A percentile compares a stretch with the other conserved stretches of the same genome.
phyloP scores from a whole-genome alignment of 2,797 vertebrate genomes.

The Cynodonichthys magdalenae region DNA sequence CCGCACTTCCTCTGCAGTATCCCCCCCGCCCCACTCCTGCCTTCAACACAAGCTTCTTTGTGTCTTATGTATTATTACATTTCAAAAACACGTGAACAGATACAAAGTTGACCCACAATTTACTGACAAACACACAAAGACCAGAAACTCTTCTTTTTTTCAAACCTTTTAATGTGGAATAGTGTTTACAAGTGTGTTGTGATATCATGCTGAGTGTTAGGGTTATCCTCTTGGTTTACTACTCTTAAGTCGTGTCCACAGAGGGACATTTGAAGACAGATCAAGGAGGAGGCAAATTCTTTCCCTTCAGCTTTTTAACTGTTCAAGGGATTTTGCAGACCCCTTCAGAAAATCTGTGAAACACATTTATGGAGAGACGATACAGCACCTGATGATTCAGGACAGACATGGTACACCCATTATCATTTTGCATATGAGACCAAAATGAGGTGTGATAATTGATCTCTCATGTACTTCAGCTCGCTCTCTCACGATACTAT shows the following conservation, averaged over 20 bases:
- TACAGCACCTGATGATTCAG: conserved; percentile 74
- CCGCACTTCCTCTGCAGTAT: conserved; percentile 39
- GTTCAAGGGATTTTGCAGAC: conserved; percentile 79
- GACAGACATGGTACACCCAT: conserved; percentile 79
- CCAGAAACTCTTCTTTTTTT: conserved; percentile 14
- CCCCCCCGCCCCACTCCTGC: conserved; percentile 34
- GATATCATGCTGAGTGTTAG: conserved; percentile 63
- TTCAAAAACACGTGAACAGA: conserved; percentile 12
- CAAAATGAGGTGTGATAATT: conserved; percentile 84
- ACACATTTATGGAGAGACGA: conserved; percentile 77
- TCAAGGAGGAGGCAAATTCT: conserved; percentile 72
- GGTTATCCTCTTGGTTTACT: conserved; percentile 74
- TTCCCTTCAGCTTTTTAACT: conserved; percentile 64
- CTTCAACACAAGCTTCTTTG: conserved; percentile 46
- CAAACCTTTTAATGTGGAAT: conserved; percentile 28
- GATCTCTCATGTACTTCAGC: conserved; percentile 80
- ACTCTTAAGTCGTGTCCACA: conserved; percentile 68
- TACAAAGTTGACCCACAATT: conserved; percentile 30
- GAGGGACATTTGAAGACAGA: conserved; percentile 72
- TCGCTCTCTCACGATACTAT: conserved; percentile 76
- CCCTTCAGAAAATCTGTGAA: conserved; percentile 78
- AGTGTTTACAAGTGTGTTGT: conserved; percentile 58
- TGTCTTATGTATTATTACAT: conserved; percentile 17
- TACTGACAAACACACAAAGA: conserved; percentile 40
- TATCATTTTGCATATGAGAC: conserved; percentile 82